phyloP scores from a whole-genome alignment of 2,888 invertebrate species.

The Lycophotia porphyrea region DNA sequence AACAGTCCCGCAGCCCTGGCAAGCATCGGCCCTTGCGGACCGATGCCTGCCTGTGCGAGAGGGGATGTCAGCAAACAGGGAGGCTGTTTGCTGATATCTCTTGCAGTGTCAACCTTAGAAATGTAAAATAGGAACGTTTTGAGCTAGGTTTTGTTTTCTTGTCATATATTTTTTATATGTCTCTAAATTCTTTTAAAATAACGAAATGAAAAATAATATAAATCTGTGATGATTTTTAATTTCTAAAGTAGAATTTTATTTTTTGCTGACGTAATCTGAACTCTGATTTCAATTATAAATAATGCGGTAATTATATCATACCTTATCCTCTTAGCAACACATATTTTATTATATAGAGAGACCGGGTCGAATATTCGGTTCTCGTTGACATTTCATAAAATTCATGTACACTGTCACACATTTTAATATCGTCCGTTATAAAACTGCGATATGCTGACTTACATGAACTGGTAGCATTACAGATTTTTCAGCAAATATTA shows the following conservation, averaged over 20 bases:
- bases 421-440: not conserved
- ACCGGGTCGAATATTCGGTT: slow-evolving; percentile 9
- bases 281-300: slow-evolving; percentile 15
- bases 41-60: too few species aligned
- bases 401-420: not conserved
- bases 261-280: slow-evolving; percentile 7
- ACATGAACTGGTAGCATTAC: slow-evolving; percentile 3
- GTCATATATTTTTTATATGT: not conserved
- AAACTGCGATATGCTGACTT: not conserved
- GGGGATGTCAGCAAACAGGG: too few species aligned
- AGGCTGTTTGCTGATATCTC: too few species aligned
- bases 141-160: slow-evolving; percentile 26
- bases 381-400: slow-evolving; percentile 20
- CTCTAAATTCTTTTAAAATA: slow-evolving; percentile 5
- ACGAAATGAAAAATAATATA: slow-evolving; percentile 11
- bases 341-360: slow-evolving; percentile 24
- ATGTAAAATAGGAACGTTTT: slow-evolving; percentile 20
- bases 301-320: slow-evolving; percentile 9
- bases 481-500: slow-evolving; percentile 1
- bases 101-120: slow-evolving; percentile 16
- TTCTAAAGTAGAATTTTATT: slow-evolving; percentile 7
- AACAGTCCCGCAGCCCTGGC: too few species aligned
- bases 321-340: slow-evolving; percentile 13
- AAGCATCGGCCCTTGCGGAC: too few species aligned
- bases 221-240: slow-evolving; percentile 6